phyloP scores from a whole-genome alignment of 2,888 invertebrate genomes.

The Drosophila infuscata region DNA sequence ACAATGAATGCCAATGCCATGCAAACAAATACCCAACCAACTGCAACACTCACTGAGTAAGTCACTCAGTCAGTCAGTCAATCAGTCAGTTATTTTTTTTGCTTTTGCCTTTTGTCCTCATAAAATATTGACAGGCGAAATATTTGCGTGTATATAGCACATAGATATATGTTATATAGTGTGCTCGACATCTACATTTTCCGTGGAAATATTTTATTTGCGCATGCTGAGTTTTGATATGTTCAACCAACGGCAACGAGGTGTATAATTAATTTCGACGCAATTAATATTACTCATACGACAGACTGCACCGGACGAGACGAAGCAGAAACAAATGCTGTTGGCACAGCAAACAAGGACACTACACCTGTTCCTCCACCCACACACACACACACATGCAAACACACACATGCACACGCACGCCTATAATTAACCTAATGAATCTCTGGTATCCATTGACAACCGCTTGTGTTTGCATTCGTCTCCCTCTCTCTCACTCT shows the following conservation, averaged over 20 bases:
- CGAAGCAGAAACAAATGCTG: conserved; percentile 29
- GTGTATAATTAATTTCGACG: conserved; percentile 74
- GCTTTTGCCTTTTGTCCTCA: conserved; percentile 9
- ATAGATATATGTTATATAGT: not conserved
- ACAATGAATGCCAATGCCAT: conserved; percentile 14
- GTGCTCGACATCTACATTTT: conserved; percentile 5
- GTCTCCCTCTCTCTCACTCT: not conserved
- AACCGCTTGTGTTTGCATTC: conserved; percentile 21
- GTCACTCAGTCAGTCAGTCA: conserved; percentile 2
- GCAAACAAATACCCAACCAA: conserved; percentile 13
- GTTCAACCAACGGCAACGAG: conserved; percentile 43
- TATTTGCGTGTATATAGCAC: not conserved
- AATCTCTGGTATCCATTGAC: conserved; percentile 32
- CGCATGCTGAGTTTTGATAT: conserved; percentile 24
- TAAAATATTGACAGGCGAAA: conserved; percentile 9
- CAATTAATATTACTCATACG: conserved; percentile 68
- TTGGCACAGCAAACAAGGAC: conserved; percentile 30
- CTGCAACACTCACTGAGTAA: conserved; percentile 5
- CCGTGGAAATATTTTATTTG: conserved; percentile 11
- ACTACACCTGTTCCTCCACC: conserved; percentile 12
- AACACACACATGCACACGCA: not conserved
- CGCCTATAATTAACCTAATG: conserved; percentile 51
- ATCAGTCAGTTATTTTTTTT: conserved; percentile 1
- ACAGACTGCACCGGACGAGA: not conserved
- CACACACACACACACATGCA: not conserved